These are phyloP conservation scores for Orbicella faveolata DNA, from an alignment of 64 coral and sea anemone species.

Conservation along the genomic window DNA sequence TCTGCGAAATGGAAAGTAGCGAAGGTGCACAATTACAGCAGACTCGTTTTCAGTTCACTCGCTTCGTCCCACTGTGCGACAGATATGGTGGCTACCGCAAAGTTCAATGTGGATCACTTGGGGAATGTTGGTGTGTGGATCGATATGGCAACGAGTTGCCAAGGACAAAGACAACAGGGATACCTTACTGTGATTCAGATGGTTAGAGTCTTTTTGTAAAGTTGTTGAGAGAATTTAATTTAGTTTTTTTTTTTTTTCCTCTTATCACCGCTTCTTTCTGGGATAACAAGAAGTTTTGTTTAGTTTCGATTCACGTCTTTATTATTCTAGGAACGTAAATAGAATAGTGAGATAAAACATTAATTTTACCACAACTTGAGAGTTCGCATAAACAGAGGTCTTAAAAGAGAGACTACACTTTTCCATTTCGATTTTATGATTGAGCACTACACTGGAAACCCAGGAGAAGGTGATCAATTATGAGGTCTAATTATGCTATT, in stretches of 20 bases:
- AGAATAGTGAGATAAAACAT: no score
- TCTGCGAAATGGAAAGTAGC: slow-evolving; percentile 57
- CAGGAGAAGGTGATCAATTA: no score
- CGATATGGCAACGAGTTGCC: slow-evolving; percentile 71
- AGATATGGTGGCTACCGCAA: slow-evolving; percentile 38
- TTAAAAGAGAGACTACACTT: no score
- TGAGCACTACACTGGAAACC: no score
- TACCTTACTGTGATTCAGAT: slow-evolving; percentile 33
- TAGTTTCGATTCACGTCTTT: no score
- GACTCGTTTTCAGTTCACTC: slow-evolving; percentile 17
- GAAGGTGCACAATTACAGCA: slow-evolving; percentile 19
- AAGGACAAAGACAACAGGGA: slow-evolving; percentile 54
- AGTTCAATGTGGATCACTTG: slow-evolving; percentile 53
- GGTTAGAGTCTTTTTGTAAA: slow-evolving; percentile 22
- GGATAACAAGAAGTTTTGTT: no score
- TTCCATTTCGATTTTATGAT: no score
- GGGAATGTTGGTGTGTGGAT: slow-evolving; percentile 76
- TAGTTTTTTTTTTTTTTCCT: not conserved
- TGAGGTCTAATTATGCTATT: no score
- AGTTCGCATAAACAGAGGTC: no score
- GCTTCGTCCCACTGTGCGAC: slow-evolving; percentile 61
- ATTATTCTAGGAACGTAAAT: no score
- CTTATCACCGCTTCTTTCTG: no score
- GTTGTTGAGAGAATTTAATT: not conserved
- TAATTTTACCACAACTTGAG: no score